phyloP scores from a whole-genome alignment of 2,797 vertebrate genomes.

The Peromyscus attwateri region DNA sequence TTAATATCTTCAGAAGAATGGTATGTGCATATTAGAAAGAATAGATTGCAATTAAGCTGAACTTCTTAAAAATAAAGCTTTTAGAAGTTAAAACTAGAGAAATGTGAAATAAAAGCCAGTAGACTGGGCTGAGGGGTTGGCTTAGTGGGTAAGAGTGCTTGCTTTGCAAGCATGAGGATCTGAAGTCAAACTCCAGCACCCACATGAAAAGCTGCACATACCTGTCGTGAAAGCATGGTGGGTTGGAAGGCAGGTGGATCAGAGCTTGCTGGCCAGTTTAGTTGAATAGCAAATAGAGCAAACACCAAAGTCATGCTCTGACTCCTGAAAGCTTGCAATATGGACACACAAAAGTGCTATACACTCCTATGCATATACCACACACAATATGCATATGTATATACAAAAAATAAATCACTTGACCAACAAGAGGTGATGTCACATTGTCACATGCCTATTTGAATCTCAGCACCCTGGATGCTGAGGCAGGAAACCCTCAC shows the following conservation, averaged over 20 bases:
- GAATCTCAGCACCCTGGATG: not conserved
- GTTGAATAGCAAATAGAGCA: not conserved
- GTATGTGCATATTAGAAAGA: not conserved
- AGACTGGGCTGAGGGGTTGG: not conserved
- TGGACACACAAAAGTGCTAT: not conserved
- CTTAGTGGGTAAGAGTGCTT: not conserved
- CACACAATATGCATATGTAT: not conserved
- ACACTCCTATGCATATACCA: not conserved
- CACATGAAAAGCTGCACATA: not conserved
- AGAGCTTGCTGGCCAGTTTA: not conserved
- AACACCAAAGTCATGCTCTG: not conserved
- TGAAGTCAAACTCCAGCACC: not conserved
- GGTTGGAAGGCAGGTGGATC: not conserved
- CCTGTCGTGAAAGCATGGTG: not conserved
- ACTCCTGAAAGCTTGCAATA: not conserved
- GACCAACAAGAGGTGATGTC: not conserved
- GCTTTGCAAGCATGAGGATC: not conserved
- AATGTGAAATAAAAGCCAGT: constrained; percentile 24
- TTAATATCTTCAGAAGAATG: constrained; percentile 51
- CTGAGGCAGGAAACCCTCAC: not conserved
- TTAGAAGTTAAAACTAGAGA: constrained; percentile 59
- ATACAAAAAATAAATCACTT: not conserved
- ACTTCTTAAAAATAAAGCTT: constrained; percentile 21
- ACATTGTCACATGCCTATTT: not conserved
- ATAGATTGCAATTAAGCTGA: constrained; percentile 20